A percentile compares a stretch with the other conserved stretches of the same genome.
These are phyloP conservation scores for Cichladusa arquata DNA, from an alignment of 2,113 vertebrate genomes.

Conservation along the genomic window DNA sequence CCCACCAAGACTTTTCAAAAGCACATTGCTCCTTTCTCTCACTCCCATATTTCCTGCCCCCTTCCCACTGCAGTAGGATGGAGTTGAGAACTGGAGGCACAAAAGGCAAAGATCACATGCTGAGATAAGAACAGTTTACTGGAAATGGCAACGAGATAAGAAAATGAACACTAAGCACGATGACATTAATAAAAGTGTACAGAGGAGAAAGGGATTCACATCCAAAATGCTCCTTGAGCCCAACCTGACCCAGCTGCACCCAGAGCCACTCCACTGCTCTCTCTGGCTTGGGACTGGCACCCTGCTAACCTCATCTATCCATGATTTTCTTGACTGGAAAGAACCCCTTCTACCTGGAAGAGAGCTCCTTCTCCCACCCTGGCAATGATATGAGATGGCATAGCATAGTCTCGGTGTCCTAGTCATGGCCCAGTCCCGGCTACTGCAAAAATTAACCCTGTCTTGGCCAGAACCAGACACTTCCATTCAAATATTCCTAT, in stretches of 20 bases:
- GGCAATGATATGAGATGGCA: not conserved
- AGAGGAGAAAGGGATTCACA: not conserved
- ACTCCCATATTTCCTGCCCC: not conserved
- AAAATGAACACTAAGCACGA: not conserved
- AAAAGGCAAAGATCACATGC: rapidly evolving
- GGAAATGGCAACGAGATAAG: not conserved
- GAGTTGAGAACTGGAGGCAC: not conserved
- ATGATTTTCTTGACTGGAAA: not conserved
- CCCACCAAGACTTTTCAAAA: not conserved
- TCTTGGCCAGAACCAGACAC: not conserved
- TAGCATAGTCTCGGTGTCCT: not conserved
- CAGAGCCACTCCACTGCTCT: not conserved
- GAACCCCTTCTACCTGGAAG: not conserved
- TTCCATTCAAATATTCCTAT: not conserved
- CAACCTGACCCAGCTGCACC: not conserved
- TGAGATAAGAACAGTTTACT: not conserved
- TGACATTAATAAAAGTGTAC: not conserved
- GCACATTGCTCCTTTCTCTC: not conserved
- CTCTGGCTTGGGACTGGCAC: not conserved
- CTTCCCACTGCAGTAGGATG: not conserved
- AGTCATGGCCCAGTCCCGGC: not conserved
- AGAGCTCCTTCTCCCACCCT: rapidly evolving
- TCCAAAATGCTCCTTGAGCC: not conserved
- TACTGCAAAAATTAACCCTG: not conserved
- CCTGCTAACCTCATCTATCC: not conserved